These are phyloP conservation scores for Cephus nigrinus DNA, from an alignment of 2,888 invertebrate genomes.

Conservation along the genomic window DNA sequence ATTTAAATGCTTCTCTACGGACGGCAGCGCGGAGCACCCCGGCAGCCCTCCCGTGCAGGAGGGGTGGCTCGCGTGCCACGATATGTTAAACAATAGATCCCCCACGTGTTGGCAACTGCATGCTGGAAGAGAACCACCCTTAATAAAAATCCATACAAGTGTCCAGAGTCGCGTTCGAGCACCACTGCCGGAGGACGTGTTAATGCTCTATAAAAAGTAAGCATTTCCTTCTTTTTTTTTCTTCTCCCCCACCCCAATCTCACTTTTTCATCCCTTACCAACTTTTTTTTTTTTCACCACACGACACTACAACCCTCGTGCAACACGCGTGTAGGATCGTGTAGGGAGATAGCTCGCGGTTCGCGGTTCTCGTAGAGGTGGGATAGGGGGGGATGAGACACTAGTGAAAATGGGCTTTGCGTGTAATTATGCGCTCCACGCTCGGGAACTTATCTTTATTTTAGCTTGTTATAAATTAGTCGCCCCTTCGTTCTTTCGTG, in stretches of 20 bases:
- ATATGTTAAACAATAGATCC: conserved; percentile 36
- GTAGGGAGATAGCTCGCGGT: conserved; percentile 11
- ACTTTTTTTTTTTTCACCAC: conserved; percentile 1
- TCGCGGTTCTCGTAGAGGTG: conserved; percentile 6
- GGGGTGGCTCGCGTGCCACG: conserved; percentile 31
- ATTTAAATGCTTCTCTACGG: conserved; percentile 37
- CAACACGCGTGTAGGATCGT: conserved; percentile 21
- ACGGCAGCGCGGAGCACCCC: conserved; percentile 37
- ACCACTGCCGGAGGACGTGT: background rate
- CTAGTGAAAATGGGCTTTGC: conserved; percentile 22
- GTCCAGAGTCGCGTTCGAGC: background rate
- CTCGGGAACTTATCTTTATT: conserved; percentile 36
- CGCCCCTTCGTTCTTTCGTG: conserved; percentile 5
- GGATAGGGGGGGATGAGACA: background rate
- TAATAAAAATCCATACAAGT: background rate
- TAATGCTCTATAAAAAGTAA: conserved; percentile 6
- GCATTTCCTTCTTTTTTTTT: conserved; percentile 13
- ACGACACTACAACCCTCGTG: background rate
- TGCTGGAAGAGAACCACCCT: background rate
- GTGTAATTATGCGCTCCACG: conserved; percentile 36
- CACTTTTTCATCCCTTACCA: background rate
- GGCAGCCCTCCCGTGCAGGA: conserved; percentile 24
- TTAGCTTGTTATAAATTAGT: conserved; percentile 38
- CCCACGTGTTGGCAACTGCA: background rate
- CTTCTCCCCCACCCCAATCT: background rate